Base-by-base conservation (phyloP, 1,140 invertebrate species). In the Thaumetopoea pityocampa region DNA sequence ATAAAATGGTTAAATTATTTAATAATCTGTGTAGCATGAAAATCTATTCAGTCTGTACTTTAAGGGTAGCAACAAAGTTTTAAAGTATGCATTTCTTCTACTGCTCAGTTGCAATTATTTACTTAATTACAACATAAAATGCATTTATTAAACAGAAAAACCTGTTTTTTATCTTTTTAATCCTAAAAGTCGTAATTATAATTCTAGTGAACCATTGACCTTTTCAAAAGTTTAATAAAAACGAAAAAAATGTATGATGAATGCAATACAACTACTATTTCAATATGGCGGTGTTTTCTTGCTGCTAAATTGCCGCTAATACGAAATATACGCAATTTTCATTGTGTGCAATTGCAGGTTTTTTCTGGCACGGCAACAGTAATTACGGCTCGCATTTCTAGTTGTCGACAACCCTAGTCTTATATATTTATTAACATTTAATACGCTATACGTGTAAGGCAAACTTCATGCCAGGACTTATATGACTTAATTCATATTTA, bases 181-280 rank as follows among this genome's bases (percentile, higher is more conserved):
- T 23, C 41, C 32, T 44, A 35, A 35, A 35, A 16, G 24, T 6
- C 8, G 16, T 16, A 35, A 28, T 44, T 28, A 35, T 24, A 28
- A 44, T 44, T 11, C 23, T 12, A 43, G 49, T 27, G 36, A 41
- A 50, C 41, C 45, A 54, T 49, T 54, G 50, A 50, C 45, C 46
- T 54, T 54, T 49, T 45, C 35, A 45, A 49, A 38, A 12, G 12
- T 27, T 40, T 36, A 34, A 52, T 37, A 16, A 20, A 17, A 44
- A 37, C 18, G 29, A 42, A 56, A 53, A 55, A 51, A 51, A 29
- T 24, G 19, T 46, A 44, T 47, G 43, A 51, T 51, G 48, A 51
- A 56, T 56, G 53, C 48, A 45, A 36, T 49, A 35, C 50, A 54
- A 45, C 46, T 36, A 45, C 43, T 49, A 42, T 32, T 51, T 51